Conservation (phyloP, 2,888 invertebrate species). For the Drosophila picticornis region DNA sequence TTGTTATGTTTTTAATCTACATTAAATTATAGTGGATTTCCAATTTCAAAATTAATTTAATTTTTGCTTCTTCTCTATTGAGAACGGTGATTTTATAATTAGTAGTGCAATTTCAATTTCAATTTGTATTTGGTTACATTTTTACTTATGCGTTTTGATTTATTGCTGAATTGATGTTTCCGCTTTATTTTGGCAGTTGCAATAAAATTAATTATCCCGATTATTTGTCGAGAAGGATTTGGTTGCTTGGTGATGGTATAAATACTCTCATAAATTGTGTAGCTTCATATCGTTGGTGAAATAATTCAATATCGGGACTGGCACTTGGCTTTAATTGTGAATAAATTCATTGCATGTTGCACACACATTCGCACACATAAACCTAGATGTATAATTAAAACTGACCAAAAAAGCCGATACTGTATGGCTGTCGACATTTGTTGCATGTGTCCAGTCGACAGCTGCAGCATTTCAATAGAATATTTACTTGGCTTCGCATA, state of each 20-base stretch:
- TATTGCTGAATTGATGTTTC: constrained; percentile 4
- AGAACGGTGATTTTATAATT: background rate
- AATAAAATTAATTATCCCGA: constrained; percentile 11
- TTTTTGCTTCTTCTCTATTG: background rate
- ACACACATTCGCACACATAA: constrained; percentile 20
- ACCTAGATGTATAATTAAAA: constrained; percentile 37
- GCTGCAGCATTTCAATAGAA: constrained; percentile 39
- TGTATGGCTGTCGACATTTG: constrained; percentile 30
- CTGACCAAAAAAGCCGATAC: constrained; percentile 19
- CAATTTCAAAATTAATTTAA: background rate
- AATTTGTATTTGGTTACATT: too few species aligned
- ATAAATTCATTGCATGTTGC: constrained; percentile 1
- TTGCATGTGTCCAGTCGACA: constrained; percentile 26
- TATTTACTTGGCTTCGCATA: constrained; percentile 15
- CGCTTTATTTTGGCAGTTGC: background rate
- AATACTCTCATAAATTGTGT: background rate
- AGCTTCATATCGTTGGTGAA: background rate
- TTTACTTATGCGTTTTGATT: background rate
- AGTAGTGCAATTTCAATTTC: background rate
- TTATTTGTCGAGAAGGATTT: background rate
- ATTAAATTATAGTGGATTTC: background rate
- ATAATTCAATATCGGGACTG: constrained; percentile 12
- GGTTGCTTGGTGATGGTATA: background rate
- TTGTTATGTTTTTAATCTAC: background rate
- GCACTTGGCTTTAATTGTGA: constrained; percentile 27